phyloP scores from a whole-genome alignment of 2,113 vertebrate genomes.

The Chaenogobius annularis region DNA sequence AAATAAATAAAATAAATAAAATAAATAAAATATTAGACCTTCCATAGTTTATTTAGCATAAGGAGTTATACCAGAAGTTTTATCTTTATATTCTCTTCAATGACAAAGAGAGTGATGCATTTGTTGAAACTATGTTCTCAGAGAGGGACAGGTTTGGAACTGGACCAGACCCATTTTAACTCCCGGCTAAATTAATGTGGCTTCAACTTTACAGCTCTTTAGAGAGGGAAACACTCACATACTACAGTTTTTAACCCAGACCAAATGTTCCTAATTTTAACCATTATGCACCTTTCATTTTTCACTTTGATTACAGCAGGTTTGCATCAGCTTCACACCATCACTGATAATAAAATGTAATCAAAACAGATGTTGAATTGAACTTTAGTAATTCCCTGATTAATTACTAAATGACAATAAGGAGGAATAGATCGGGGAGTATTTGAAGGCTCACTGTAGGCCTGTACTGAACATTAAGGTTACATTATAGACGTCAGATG shows the following conservation, averaged over 20 bases:
- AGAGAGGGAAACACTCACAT: not conserved
- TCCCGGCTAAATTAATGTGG: conserved; percentile 5
- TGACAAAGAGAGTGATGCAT: not conserved
- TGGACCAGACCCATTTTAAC: not conserved
- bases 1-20: too few relatives aligned
- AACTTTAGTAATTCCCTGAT: conserved; percentile 30
- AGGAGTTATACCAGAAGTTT: not conserved
- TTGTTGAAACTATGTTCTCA: not conserved
- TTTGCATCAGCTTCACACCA: conserved; percentile 9
- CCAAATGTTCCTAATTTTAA: conserved; percentile 29
- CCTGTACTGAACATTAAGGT: conserved; percentile 37
- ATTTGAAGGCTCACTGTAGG: conserved; percentile 39
- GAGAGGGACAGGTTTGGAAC: not conserved
- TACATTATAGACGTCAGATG: conserved; percentile 41
- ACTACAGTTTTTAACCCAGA: conserved; percentile 33
- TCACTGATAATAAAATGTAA: conserved; percentile 42
- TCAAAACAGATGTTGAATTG: conserved; percentile 33
- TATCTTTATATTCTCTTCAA: not conserved
- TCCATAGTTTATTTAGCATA: too few relatives aligned
- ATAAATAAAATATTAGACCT: too few relatives aligned
- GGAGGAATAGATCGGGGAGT: conserved; percentile 33
- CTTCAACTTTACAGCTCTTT: conserved; percentile 14
- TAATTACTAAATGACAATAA: conserved; percentile 40
- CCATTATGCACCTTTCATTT: conserved; percentile 8
- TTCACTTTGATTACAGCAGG: not conserved